These are phyloP conservation scores for Cydia splendana DNA, from an alignment of 1,140 invertebrate genomes.

Conservation along the genomic window DNA sequence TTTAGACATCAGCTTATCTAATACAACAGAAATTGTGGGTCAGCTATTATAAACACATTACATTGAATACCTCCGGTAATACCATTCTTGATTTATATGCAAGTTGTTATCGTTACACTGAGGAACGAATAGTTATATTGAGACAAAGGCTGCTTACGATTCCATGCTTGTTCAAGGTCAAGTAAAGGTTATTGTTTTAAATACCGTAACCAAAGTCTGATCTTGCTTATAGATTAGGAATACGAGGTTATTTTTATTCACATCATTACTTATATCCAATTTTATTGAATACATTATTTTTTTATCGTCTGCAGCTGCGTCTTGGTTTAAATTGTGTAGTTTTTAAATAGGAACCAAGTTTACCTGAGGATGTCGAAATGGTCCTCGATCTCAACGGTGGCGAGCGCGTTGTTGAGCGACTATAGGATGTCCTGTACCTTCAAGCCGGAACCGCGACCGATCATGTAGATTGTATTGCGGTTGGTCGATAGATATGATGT, in stretches of 20 bases:
- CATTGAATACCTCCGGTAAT: background rate
- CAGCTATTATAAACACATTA: background rate
- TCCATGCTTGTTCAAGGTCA: background rate
- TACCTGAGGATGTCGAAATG: slow-evolving; percentile 91
- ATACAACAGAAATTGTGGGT: slow-evolving; percentile 6
- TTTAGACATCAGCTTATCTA: background rate
- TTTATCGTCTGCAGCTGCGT: background rate
- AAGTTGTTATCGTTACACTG: background rate
- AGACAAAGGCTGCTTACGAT: background rate
- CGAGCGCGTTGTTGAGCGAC: slow-evolving; percentile 90
- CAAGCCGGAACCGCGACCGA: slow-evolving; percentile 91
- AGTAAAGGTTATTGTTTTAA: background rate
- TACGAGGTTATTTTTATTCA: background rate
- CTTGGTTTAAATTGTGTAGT: too few relatives aligned
- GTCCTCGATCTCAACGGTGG: slow-evolving; percentile 93
- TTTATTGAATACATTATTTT: background rate
- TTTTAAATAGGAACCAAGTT: background rate
- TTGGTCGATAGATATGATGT: slow-evolving; percentile 89
- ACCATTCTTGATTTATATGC: background rate
- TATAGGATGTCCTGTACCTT: slow-evolving; percentile 93
- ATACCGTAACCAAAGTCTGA: background rate
- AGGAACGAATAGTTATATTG: background rate
- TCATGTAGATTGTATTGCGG: slow-evolving; percentile 91
- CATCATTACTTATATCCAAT: background rate
- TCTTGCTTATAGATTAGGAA: slow-evolving; percentile 14